These are phyloP conservation scores for Zelostemma sp. DNA, from an alignment of 1,140 invertebrate genomes.

Conservation along the genomic window DNA sequence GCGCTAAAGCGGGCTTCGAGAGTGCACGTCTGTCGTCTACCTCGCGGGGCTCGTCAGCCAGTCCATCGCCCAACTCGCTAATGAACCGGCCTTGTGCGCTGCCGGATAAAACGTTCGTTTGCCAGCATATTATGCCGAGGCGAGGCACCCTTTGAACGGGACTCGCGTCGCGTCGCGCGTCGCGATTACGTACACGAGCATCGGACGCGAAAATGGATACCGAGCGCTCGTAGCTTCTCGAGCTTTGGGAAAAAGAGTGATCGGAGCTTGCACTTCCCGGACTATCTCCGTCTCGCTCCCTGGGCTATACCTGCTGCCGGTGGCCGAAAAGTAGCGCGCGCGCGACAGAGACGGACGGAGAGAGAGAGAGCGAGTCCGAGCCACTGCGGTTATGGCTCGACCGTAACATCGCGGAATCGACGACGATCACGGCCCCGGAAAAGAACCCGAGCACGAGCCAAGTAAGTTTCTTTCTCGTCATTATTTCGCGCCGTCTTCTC, in stretches of 20 bases:
- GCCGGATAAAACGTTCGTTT: conserved; percentile 17
- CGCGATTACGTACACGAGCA: not conserved
- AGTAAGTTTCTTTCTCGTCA: not conserved
- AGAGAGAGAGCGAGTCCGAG: not conserved
- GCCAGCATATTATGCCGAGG: conserved; percentile 22
- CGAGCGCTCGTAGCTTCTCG: not conserved
- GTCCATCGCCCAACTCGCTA: conserved; percentile 29
- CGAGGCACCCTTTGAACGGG: conserved; percentile 10
- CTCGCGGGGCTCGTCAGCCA: conserved; percentile 19
- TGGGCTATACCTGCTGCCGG: not conserved
- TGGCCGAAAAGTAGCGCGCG: not conserved
- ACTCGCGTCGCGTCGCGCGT: conserved; percentile 2
- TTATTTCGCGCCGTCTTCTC: no score
- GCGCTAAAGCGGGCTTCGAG: conserved; percentile 38
- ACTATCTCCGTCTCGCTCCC: not conserved
- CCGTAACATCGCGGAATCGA: conserved; percentile 1
- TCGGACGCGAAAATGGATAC: conserved; percentile 7
- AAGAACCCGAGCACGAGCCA: not conserved
- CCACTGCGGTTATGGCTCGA: conserved; percentile 11
- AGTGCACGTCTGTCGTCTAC: conserved; percentile 18
- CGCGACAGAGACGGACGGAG: not conserved
- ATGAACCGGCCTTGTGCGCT: conserved; percentile 38
- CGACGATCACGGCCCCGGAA: not conserved
- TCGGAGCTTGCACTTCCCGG: not conserved
- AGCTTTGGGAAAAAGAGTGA: not conserved